phyloP scores from a whole-genome alignment of 64 coral and sea anemone species.

The Dendrophyllia cribrosa region DNA sequence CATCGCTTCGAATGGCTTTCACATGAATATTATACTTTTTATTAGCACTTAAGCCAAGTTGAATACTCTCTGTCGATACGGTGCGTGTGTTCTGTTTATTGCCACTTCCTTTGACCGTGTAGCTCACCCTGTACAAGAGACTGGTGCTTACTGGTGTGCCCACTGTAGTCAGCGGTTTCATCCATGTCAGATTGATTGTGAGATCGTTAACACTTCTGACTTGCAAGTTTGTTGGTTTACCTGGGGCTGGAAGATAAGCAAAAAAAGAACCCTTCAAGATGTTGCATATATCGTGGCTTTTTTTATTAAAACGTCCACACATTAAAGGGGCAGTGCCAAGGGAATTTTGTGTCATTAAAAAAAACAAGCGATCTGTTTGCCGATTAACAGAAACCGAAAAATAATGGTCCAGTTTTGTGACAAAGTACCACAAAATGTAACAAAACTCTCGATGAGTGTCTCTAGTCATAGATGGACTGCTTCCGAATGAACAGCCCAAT shows the following conservation, averaged over 20 bases:
- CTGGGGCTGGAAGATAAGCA: neutral
- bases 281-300: neutral
- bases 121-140: neutral
- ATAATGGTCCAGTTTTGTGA: too few species aligned
- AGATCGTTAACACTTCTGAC: slow-evolving; percentile 12
- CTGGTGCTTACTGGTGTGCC: neutral
- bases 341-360: too few species aligned
- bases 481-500: too few species aligned
- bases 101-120: neutral
- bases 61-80: neutral
- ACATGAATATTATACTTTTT: slow-evolving; percentile 10
- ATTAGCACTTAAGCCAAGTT: neutral
- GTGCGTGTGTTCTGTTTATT: too few species aligned
- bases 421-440: too few species aligned
- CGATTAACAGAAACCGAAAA: too few species aligned
- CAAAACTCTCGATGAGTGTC: too few species aligned
- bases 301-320: too few species aligned
- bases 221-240: slow-evolving; percentile 32
- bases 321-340: too few species aligned
- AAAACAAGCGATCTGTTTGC: too few species aligned
- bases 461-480: too few species aligned
- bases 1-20: neutral
- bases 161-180: neutral
- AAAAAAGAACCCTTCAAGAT: neutral
- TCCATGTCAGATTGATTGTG: neutral